A percentile compares a stretch with the other conserved stretches of the same genome.
phyloP scores from a whole-genome alignment of 2,113 vertebrate genomes.

The Cygnus buccinator region DNA sequence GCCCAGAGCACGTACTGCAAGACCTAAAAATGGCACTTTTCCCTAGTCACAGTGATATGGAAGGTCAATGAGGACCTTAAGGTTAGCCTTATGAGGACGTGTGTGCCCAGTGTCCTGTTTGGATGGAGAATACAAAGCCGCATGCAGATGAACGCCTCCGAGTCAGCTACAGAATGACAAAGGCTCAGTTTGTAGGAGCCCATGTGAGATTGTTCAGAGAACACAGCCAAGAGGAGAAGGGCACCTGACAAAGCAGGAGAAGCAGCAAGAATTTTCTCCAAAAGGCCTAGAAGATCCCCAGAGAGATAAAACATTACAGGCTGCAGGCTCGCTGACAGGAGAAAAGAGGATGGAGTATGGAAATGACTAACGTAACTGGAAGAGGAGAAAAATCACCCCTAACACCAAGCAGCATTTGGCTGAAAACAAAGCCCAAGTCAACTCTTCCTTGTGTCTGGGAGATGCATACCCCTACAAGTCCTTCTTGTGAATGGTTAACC shows the following conservation, averaged over 20 bases:
- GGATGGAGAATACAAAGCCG: not conserved
- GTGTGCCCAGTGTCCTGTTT: not conserved
- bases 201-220: not conserved
- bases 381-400: not conserved
- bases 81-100: fast-evolving
- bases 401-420: not conserved
- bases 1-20: not conserved
- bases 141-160: not conserved
- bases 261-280: not conserved
- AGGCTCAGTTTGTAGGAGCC: not conserved
- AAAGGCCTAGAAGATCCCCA: not conserved
- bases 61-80: not conserved
- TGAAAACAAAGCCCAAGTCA: not conserved
- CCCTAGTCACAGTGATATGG: not conserved
- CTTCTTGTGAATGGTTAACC: not conserved
- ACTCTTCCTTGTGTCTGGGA: not conserved
- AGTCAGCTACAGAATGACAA: not conserved
- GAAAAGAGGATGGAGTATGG: not conserved
- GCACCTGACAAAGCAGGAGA: not conserved
- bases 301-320: not conserved
- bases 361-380: not conserved
- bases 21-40: not conserved
- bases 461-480: not conserved
- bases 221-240: not conserved
- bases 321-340: not conserved